phyloP scores from a whole-genome alignment of 2,888 invertebrate genomes.

The Tinea trinotella region DNA sequence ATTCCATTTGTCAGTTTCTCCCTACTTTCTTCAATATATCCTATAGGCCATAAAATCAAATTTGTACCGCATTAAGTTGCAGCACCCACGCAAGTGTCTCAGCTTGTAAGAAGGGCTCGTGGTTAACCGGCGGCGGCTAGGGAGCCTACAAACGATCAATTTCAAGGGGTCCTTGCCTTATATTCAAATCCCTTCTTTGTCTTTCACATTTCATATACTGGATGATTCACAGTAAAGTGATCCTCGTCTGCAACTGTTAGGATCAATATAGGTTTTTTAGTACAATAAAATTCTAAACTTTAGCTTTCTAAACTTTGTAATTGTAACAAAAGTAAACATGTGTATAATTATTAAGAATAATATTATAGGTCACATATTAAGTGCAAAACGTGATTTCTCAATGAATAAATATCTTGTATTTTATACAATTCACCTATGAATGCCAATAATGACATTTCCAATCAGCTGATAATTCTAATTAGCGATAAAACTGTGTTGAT shows the following conservation, averaged over 20 bases:
- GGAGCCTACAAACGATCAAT: conserved; percentile 61
- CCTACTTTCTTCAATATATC: conserved; percentile 23
- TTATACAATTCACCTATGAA: no score
- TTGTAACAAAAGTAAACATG: neutral
- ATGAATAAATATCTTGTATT: no score
- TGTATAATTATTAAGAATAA: neutral
- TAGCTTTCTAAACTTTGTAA: neutral
- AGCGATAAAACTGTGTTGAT: conserved; percentile 60
- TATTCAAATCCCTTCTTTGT: conserved; percentile 69
- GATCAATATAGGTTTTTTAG: conserved; percentile 20
- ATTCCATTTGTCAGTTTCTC: neutral
- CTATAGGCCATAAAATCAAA: conserved; percentile 48
- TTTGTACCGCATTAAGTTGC: conserved; percentile 59
- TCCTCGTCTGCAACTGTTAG: conserved; percentile 22
- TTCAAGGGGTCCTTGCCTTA: conserved; percentile 62
- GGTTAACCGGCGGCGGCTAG: conserved; percentile 63
- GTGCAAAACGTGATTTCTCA: neutral
- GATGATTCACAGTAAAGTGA: conserved; percentile 50
- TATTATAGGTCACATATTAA: neutral
- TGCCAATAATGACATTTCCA: neutral
- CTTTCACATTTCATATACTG: conserved; percentile 59
- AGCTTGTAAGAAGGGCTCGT: conserved; percentile 33
- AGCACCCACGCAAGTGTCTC: conserved; percentile 26
- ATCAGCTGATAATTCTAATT: conserved; percentile 5
- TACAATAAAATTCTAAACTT: neutral